Conservation (phyloP, 2,797 vertebrate genomes). For the Cynodonichthys magdalenae region DNA sequence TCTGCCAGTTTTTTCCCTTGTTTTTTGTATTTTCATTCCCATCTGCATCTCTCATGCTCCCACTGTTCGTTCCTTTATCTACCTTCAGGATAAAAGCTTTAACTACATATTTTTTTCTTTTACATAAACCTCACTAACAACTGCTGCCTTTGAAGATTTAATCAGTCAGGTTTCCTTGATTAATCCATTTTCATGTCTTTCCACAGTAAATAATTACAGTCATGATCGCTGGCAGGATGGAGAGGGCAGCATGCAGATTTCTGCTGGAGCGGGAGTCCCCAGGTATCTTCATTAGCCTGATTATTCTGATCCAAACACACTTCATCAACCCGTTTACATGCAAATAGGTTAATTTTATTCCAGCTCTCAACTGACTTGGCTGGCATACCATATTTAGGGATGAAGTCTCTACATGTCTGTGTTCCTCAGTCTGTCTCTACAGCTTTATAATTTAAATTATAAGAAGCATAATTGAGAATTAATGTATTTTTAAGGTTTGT, state of each 20-base stretch:
- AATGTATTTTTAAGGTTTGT: conserved; percentile 1
- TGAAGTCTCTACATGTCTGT: conserved; percentile 13
- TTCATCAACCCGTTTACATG: conserved; percentile 60
- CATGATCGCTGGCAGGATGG: conserved; percentile 39
- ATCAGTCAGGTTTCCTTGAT: conserved; percentile 66
- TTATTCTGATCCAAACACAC: conserved; percentile 69
- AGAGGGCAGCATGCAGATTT: conserved; percentile 52
- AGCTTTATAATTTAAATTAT: neutral
- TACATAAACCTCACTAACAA: conserved; percentile 38
- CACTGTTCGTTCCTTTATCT: conserved; percentile 27
- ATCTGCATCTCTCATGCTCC: conserved; percentile 3
- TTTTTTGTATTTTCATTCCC: neutral
- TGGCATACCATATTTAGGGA: conserved; percentile 17
- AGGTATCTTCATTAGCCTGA: conserved; percentile 73
- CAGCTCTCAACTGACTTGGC: conserved; percentile 30
- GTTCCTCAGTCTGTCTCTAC: conserved; percentile 10
- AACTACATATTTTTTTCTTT: conserved; percentile 19
- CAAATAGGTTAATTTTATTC: conserved; percentile 72
- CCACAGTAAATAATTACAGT: conserved; percentile 64
- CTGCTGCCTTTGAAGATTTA: conserved; percentile 67
- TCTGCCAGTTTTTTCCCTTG: neutral
- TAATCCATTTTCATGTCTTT: conserved; percentile 65
- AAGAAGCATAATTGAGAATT: neutral
- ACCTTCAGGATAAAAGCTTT: conserved; percentile 48
- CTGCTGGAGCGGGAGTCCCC: conserved; percentile 58